A percentile compares a stretch with the other conserved stretches of the same genome.
Evolutionary conservation across 2,113 vertebrate species (phyloP).

Genomic region (Perognathus longimembris): DNA sequence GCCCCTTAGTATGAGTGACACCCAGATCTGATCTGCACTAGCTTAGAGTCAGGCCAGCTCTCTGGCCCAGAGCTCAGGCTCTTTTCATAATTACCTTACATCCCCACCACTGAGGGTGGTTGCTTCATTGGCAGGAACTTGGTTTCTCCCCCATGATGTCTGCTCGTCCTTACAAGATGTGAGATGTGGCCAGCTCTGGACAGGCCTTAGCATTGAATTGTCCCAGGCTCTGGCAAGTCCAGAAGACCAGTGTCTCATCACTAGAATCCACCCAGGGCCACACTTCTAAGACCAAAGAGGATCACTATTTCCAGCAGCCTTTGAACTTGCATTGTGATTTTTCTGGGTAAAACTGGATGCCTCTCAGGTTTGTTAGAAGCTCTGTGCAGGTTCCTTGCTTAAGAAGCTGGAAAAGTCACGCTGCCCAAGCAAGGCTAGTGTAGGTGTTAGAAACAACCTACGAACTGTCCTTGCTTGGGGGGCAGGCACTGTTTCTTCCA

Average conservation of each 20-base stretch:
- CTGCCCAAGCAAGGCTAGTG: background rate
- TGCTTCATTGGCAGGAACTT: background rate
- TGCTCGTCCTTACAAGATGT: background rate
- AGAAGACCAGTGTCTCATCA: background rate
- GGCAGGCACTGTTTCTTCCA: background rate
- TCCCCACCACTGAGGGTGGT: rapidly evolving
- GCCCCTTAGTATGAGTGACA: background rate
- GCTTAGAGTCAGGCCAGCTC: too few species aligned
- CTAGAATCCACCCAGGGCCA: too few species aligned
- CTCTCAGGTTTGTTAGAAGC: background rate
- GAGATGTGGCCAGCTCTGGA: background rate
- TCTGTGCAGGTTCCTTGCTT: background rate
- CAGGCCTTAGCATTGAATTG: background rate
- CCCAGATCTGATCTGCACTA: background rate
- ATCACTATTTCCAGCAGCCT: background rate
- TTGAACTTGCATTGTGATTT: background rate
- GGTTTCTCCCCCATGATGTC: rapidly evolving
- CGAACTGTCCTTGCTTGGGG: background rate
- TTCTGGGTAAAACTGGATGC: background rate
- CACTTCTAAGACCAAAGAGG: background rate
- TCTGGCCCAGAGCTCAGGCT: background rate
- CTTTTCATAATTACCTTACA: background rate
- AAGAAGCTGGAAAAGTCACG: background rate
- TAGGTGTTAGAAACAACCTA: too few species aligned
- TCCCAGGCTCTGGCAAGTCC: background rate